phyloP scores from a whole-genome alignment of 2,797 vertebrate species.

The Sebastes glaucus region DNA sequence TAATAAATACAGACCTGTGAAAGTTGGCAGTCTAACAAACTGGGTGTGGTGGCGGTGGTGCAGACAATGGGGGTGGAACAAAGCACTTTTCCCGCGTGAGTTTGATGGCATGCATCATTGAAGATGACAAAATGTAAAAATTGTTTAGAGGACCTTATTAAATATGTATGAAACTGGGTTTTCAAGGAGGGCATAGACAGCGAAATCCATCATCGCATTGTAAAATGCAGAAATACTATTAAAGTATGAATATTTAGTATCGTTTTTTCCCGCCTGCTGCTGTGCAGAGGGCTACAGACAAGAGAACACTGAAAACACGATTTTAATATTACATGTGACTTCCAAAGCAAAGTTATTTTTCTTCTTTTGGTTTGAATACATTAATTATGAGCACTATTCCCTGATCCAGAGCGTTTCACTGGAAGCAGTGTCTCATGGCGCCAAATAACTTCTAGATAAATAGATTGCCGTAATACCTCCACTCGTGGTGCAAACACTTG shows the following conservation, averaged over 20 bases:
- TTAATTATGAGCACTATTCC: constrained; percentile 49
- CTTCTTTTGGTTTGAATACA: constrained; percentile 53
- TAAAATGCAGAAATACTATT: constrained; percentile 81
- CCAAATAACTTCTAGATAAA: constrained; percentile 48
- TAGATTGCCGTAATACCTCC: constrained; percentile 49
- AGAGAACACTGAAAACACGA: constrained; percentile 46
- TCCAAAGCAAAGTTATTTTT: constrained; percentile 55
- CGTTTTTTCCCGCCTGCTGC: constrained; percentile 31
- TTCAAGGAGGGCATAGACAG: constrained; percentile 83
- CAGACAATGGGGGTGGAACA: constrained; percentile 49
- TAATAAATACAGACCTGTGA: constrained; percentile 65
- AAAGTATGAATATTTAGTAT: constrained; percentile 84
- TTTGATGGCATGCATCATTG: constrained; percentile 84
- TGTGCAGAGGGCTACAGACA: constrained; percentile 50
- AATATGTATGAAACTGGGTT: constrained; percentile 84
- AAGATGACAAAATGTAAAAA: constrained; percentile 86
- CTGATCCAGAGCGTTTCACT: constrained; percentile 35
- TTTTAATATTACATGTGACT: constrained; percentile 67
- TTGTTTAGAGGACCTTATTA: constrained; percentile 83
- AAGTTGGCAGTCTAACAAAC: constrained; percentile 58
- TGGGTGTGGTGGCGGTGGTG: constrained; percentile 26
- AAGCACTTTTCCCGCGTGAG: constrained; percentile 57
- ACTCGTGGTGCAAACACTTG: constrained; percentile 7
- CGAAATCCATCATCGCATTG: constrained; percentile 83
- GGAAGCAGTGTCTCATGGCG: constrained; percentile 18